Percentiles rank a stretch among this genome's conserved stretches.
Conservation (phyloP, 92 coral and sea anemone genomes). For the Zoanthus sansibaricus region DNA sequence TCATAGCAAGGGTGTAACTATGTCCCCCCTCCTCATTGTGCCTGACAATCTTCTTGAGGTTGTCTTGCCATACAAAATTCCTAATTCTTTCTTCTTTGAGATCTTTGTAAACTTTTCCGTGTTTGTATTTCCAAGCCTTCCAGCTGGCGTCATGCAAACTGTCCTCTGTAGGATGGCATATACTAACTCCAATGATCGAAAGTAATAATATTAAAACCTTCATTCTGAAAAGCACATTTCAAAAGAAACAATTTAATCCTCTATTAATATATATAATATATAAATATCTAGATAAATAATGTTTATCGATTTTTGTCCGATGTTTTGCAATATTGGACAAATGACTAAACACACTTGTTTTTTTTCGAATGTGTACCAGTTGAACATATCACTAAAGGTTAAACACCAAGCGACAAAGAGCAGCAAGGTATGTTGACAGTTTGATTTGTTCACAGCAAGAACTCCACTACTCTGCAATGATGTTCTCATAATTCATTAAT, state of each 20-base stretch:
- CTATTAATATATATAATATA: no score
- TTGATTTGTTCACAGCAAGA: no score
- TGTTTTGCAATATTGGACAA: no score
- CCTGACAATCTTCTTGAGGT: conserved; percentile 78
- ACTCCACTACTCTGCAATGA: no score
- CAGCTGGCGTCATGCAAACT: conserved; percentile 76
- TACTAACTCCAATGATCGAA: conserved; percentile 33
- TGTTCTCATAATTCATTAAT: no score
- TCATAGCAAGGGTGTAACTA: conserved; percentile 81
- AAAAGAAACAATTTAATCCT: background rate
- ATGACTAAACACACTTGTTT: no score
- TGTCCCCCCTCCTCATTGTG: conserved; percentile 80
- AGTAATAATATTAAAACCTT: conserved; percentile 49
- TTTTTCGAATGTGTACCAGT: no score
- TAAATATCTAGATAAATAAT: no score
- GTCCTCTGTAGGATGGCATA: conserved; percentile 53
- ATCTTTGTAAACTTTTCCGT: conserved; percentile 70
- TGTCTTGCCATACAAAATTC: conserved; percentile 88
- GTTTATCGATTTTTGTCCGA: no score
- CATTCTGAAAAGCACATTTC: conserved; percentile 4
- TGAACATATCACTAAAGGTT: no score
- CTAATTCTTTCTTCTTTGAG: conserved; percentile 81
- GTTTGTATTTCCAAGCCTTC: conserved; percentile 87
- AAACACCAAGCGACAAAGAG: no score
- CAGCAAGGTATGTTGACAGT: no score